phyloP scores from a whole-genome alignment of 1,140 invertebrate genomes.

The Trinorchestia longiramus region DNA sequence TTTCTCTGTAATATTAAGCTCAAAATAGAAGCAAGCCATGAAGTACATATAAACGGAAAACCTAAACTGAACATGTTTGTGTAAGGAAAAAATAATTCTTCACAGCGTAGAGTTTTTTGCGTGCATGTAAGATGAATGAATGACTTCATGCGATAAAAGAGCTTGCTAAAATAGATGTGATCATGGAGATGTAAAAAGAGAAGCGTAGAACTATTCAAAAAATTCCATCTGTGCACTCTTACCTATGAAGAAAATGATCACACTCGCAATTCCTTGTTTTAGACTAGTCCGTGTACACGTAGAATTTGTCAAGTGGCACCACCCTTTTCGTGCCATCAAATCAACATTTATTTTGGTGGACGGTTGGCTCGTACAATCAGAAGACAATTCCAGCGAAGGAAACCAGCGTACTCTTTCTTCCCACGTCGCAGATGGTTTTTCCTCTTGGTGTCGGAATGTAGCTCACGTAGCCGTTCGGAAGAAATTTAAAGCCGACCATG shows the following conservation, averaged over 20 bases:
- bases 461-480: slow-evolving; percentile 9
- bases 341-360: not conserved
- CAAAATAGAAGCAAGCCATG: no score
- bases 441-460: not conserved
- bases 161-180: not conserved
- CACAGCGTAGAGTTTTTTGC: no score
- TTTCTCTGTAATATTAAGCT: no score
- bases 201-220: not conserved
- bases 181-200: not conserved
- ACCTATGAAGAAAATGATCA: not conserved
- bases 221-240: not conserved
- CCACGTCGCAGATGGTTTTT: not conserved
- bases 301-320: not conserved
- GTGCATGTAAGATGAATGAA: no score
- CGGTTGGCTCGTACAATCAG: not conserved
- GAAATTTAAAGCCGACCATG: not conserved
- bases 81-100: no score
- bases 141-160: not conserved
- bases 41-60: no score
- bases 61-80: no score
- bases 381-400: not conserved
- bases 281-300: not conserved
- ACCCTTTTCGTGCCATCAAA: not conserved
- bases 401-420: not conserved
- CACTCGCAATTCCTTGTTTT: not conserved